Evolutionary conservation across 37 sponge, comb jelly and placozoan species (phyloP).

Genomic region (Haliclona indistincta): DNA sequence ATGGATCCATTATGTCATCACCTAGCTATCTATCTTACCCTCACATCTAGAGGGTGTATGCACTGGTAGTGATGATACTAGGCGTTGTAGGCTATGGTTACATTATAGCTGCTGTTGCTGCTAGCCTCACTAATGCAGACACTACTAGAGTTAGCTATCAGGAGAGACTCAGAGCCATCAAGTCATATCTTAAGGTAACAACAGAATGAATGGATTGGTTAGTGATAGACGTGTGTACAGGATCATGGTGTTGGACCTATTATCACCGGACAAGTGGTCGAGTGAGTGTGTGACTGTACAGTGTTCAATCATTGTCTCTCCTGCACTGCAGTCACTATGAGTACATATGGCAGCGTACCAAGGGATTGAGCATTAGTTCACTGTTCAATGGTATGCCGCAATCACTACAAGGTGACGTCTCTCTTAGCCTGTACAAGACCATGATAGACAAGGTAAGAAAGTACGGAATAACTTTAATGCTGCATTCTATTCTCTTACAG

Average conservation of each 20-base stretch:
- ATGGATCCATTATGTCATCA: not conserved
- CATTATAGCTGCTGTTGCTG: slow-evolving; percentile 85
- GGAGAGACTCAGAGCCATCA: slow-evolving; percentile 70
- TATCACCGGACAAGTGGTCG: slow-evolving; percentile 38
- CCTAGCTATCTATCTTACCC: not conserved
- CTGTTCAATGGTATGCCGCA: slow-evolving; percentile 80
- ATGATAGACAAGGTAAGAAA: slow-evolving; percentile 74
- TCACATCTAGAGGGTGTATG: slow-evolving; percentile 46
- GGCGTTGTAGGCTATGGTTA: slow-evolving; percentile 79
- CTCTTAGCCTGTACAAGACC: slow-evolving; percentile 73
- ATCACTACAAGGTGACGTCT: slow-evolving; percentile 70
- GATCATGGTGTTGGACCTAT: slow-evolving; percentile 37
- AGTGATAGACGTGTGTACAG: slow-evolving; percentile 3
- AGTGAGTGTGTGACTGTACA: slow-evolving; percentile 13
- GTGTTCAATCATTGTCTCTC: slow-evolving; percentile 6
- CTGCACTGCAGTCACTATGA: slow-evolving; percentile 52
- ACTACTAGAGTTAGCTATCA: slow-evolving; percentile 60
- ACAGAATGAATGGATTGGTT: not conserved
- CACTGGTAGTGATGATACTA: slow-evolving; percentile 44
- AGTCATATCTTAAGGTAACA: slow-evolving; percentile 42
- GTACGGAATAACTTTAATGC: not conserved
- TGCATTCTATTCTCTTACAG: not conserved
- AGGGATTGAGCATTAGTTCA: slow-evolving; percentile 52
- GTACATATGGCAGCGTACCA: slow-evolving; percentile 73
- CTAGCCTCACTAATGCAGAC: slow-evolving; percentile 76